Conservation (phyloP, 1,140 invertebrate genomes). For the Macrocentrus cingulum region DNA sequence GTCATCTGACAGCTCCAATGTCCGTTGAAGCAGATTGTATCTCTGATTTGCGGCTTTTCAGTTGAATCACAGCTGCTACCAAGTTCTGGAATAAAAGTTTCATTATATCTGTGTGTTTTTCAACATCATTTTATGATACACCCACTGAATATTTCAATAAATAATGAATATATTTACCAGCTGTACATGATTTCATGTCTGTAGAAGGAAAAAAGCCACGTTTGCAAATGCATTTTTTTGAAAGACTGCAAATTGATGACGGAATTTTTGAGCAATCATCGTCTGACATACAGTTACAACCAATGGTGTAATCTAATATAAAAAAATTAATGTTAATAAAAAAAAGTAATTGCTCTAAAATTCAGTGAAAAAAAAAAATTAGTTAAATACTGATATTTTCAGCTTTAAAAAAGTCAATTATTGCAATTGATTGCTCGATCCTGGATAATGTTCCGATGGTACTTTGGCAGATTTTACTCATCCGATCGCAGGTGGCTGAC, state of each 20-base stretch:
- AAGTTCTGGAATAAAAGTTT: slow-evolving; percentile 40
- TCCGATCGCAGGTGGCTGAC: slow-evolving; percentile 24
- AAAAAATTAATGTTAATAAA: not conserved
- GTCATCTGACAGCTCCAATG: slow-evolving; percentile 34
- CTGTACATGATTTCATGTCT: slow-evolving; percentile 22
- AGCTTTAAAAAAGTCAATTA: not conserved
- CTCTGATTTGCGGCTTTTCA: slow-evolving; percentile 14
- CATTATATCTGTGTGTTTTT: not conserved
- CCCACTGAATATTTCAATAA: not conserved
- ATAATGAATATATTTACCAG: slow-evolving; percentile 32
- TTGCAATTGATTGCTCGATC: too few species aligned
- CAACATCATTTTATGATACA: not conserved
- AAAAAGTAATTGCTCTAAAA: not conserved
- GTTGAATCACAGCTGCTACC: slow-evolving; percentile 31
- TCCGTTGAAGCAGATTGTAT: slow-evolving; percentile 32
- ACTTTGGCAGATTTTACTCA: not conserved
- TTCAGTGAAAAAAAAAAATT: too few species aligned
- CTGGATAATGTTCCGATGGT: too few species aligned
- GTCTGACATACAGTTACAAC: slow-evolving; percentile 24
- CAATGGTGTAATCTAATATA: not conserved
- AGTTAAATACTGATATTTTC: not conserved
- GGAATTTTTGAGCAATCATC: slow-evolving; percentile 24
- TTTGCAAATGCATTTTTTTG: slow-evolving; percentile 34
- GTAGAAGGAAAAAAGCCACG: slow-evolving; percentile 28
- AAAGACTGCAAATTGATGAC: slow-evolving; percentile 26